Base-by-base conservation (phyloP, 2,888 invertebrate genomes). In the Agriopis marginaria region DNA sequence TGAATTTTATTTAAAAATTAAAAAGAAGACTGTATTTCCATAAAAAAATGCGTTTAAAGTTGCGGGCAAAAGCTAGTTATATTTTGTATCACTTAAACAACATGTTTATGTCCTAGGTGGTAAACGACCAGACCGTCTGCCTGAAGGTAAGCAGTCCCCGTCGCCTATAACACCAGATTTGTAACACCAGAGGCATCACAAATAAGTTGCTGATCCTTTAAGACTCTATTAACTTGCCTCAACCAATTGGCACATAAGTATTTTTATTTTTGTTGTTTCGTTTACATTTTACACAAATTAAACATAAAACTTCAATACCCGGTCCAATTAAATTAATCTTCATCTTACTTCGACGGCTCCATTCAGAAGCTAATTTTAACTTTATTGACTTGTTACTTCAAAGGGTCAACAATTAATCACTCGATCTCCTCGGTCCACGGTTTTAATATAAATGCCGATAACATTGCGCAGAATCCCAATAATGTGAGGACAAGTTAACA, bases 321-420 rank as follows among this genome's bases (percentile, higher is more conserved):
- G 12, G 12, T 64, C 45, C 59, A 59, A 66, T 60, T 53, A 60
- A 66, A 14, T 32, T 39, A 53, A 50, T 47, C 53, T 58, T 44
- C 14, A n/a, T 50, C 17, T 49, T 49, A 49, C 47, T 23, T 53
- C 10, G 44, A 45, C n/a, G 60, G 17, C 10, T 50, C 40, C n/a
- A 60, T 55, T 66, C 40, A 55, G 39, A n/a, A 56, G 59, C 53
- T 62, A 67, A 63, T 58, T 67, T 62, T 51, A 60, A 63, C 62
- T 63, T 66, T 51, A 67, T 67, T 67, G 62, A 67, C 67, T 49
- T 67, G 17, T 23, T 23, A 23, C 17, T 23, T 23, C 55, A 62
- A 67, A 62, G 67, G 67, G 62, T 62, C 67, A 56, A 51, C 51
- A 45, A 67, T 39, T 62, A 67, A 58, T 42, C 8, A 60, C 40